Base-by-base conservation (phyloP, 2,888 invertebrate species). In the Netelia fuscicornis region DNA sequence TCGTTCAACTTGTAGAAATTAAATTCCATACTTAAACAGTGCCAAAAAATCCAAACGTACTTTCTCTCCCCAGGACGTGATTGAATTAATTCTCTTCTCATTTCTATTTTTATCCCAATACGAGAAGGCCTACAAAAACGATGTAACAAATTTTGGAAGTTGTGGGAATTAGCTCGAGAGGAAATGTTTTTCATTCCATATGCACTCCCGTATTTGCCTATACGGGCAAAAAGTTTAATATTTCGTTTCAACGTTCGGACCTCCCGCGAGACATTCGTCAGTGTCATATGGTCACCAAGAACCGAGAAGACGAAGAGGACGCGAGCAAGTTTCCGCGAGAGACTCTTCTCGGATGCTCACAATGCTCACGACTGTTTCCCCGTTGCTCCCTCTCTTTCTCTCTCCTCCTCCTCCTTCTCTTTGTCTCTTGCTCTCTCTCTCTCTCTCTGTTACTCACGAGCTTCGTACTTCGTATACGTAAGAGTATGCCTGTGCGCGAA, bases 281-380 rank as follows among this genome's bases (percentile, higher is more conserved):
- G 84, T 81, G 84, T 84, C 84, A 68, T 44, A 67, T 20, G 48
- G 65, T 42, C 20, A 30, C 71, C 56, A 72, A 56, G 76, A 67
- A 81, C 67, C 72, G 8, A 56, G 65, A 48, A 10, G 48, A 48
- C 10, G 48, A 48, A 48, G 88, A 87, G 84, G 88, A 81, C 85
- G 83, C 89, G 87, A 82, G 81, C 86, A 84, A 87, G 87, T 90
- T 90, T 88, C 86, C 89, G 86, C 88, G 74, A 74, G 77, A 72
- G 52, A 70, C 81, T 84, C 87, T 86, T 58, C 20, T 58, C 58
- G 88, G 87, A 88, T 90, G 88, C 90, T 89, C 87, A 87, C 89
- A 89, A 89, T 89, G 88, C 54, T 70, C 68, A 25, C 72, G 44
- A 60, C 58, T 60, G 72, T 60, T 42, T 44, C 70, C 9, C 44